These are phyloP conservation scores for Acleris laterana DNA, from an alignment of 2,888 invertebrate species.

Conservation along the genomic window DNA sequence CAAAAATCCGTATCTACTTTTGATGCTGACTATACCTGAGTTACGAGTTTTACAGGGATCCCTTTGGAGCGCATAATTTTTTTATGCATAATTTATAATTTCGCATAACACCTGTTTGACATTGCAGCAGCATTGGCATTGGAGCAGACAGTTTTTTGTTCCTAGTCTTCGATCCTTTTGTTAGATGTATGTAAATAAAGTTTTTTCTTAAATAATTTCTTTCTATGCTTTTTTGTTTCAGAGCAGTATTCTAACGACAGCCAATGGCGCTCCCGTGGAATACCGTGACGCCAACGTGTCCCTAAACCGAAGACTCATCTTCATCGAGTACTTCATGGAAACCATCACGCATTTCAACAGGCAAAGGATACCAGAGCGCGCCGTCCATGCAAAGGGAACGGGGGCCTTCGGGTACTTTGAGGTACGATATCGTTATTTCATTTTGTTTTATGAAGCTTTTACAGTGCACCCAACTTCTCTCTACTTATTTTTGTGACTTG, in stretches of 20 bases:
- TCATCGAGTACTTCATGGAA: constrained; percentile 91
- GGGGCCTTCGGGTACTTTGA: constrained; percentile 94
- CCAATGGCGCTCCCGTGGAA: constrained; percentile 89
- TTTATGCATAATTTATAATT: no score
- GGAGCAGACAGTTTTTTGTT: no score
- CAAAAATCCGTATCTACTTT: no score
- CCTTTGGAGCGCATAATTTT: no score
- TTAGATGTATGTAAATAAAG: not conserved
- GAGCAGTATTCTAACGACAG: constrained; percentile 35
- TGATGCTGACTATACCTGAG: no score
- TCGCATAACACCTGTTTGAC: no score
- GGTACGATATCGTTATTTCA: constrained; percentile 32
- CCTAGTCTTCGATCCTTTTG: no score
- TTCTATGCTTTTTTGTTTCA: constrained; percentile 30
- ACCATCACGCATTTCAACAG: constrained; percentile 91
- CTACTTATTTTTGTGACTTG: no score
- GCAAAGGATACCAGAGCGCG: constrained; percentile 96
- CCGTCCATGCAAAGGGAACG: constrained; percentile 96
- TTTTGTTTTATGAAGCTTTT: no score
- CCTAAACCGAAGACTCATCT: constrained; percentile 90
- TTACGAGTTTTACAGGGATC: no score
- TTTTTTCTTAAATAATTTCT: not conserved
- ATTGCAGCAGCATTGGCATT: no score
- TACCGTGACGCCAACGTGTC: constrained; percentile 89
- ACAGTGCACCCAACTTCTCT: not conserved